Percentiles rank a stretch among this genome's conserved stretches.
Evolutionary conservation across 2,888 invertebrate species (phyloP).

Genomic region (Lithosia quadra): DNA sequence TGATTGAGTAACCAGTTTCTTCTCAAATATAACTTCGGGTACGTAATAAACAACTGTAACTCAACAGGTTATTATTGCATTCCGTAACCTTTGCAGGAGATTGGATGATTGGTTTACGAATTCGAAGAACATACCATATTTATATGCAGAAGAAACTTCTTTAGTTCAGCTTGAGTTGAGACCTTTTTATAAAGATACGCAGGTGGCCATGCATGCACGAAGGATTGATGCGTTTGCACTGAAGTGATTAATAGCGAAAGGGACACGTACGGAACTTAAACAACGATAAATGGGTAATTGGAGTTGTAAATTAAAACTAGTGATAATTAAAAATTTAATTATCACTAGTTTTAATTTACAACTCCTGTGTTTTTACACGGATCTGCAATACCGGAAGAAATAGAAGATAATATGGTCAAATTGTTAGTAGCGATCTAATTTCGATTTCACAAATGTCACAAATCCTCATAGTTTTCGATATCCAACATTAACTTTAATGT

Average conservation of each 20-base stretch:
- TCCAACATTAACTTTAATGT: too few species aligned
- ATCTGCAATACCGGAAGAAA: too few species aligned
- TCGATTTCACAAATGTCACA: background rate
- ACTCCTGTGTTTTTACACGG: too few species aligned
- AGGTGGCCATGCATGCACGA: too few species aligned
- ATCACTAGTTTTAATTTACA: too few species aligned
- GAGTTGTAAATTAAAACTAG: too few species aligned
- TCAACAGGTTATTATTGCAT: constrained; percentile 10
- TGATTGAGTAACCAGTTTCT: constrained; percentile 28
- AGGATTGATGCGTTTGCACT: too few species aligned
- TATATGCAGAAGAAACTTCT: constrained; percentile 7
- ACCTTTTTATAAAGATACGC: background rate
- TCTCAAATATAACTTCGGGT: constrained; percentile 8
- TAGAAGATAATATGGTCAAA: background rate
- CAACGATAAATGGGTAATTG: too few species aligned
- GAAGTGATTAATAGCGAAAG: too few species aligned
- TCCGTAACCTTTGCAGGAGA: constrained; percentile 11
- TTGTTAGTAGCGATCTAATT: background rate
- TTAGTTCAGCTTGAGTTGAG: background rate
- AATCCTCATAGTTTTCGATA: too few species aligned
- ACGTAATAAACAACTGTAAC: constrained; percentile 10
- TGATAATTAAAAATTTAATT: too few species aligned
- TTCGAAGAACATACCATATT: constrained; percentile 3
- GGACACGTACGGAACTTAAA: too few species aligned
- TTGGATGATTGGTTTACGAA: constrained; percentile 6